A percentile compares a stretch with the other conserved stretches of the same genome.
These are phyloP conservation scores for Kryptolebias ocellatus DNA, from an alignment of 2,797 vertebrate species.

Conservation along the genomic window DNA sequence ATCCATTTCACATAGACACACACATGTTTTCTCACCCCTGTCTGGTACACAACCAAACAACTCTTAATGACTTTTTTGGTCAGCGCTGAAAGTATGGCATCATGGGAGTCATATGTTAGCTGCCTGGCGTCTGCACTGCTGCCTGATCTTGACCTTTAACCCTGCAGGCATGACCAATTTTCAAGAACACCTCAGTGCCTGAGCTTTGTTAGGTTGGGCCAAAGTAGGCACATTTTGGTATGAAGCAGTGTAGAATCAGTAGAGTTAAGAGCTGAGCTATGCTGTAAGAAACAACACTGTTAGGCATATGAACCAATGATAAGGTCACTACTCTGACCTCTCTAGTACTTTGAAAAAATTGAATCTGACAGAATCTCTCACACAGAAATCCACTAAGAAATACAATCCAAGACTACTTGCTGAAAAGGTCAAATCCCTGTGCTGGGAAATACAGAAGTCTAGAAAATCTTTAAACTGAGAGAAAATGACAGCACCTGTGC, in stretches of 20 bases:
- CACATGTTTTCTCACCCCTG: conserved; percentile 31
- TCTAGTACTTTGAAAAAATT: conserved; percentile 19
- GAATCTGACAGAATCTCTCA: conserved; percentile 50
- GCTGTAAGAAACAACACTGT: neutral
- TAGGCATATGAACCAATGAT: conserved; percentile 15
- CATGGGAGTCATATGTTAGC: conserved; percentile 72
- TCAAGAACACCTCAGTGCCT: conserved; percentile 22
- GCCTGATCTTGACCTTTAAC: conserved; percentile 72
- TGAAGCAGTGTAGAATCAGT: neutral
- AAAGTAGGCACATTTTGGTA: neutral
- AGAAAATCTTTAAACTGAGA: conserved; percentile 26
- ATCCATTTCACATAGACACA: conserved; percentile 37
- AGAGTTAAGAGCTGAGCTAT: conserved; percentile 1
- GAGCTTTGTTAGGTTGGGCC: conserved; percentile 17
- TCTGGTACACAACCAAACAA: conserved; percentile 46
- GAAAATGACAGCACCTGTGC: conserved; percentile 41
- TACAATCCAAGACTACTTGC: conserved; percentile 14
- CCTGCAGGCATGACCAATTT: conserved; percentile 39
- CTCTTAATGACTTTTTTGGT: conserved; percentile 67
- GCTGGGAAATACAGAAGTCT: conserved; percentile 35
- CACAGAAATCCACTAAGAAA: conserved; percentile 34
- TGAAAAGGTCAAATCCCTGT: conserved; percentile 49
- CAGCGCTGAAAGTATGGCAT: conserved; percentile 62
- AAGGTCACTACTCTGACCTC: conserved; percentile 48
- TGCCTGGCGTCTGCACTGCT: conserved; percentile 63